Evolutionary conservation across 2,888 invertebrate genomes (phyloP), one percentile per base, ranked within the genome.

Genomic region (Phyllotreta cruciferae): DNA sequence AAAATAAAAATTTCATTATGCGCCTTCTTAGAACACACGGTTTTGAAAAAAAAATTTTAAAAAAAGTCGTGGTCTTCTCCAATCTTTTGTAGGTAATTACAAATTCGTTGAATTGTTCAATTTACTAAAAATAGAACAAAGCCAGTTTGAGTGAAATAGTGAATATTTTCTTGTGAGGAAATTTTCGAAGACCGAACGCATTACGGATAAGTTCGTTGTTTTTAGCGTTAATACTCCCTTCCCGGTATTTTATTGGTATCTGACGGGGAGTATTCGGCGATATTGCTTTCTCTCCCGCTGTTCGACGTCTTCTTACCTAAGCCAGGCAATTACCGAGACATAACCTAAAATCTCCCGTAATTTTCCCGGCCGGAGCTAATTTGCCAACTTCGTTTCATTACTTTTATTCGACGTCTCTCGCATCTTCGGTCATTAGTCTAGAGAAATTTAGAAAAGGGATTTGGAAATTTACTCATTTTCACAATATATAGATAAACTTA

Each of bases 181-280:
- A 24, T 24, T 24, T 24, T 24, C 24, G 24, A 24, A 24, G 24
- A 24, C 24, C 4, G 24, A 24, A 24, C 24, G 24, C 36, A 41
- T 42, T 34, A 39, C 54, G n/a, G 24, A 41, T 39, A 24, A 9
- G 24, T 24, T 24, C 24, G 24, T 24, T 24, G 24, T 24, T 34
- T 42, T 50, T 54, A 11, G 41, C 35, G 35, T 39, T 39, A 54
- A 54, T 24, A 13, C 13, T 50, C 35, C 39, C 38, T 55, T 68
- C 72, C 75, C 75, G 77, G 77, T 77, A 78, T 77, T 79, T 80
- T 79, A 80, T 79, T 80, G 77, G 78, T 66, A 65, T 49, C 63
- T 60, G 50, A 62, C 66, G 66, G 69, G 64, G 73, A 70, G 68
- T 75, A 73, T 76, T 75, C 73, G 74, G 74, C 71, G 70, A 74